phyloP scores from a whole-genome alignment of 2,888 invertebrate species.

The Cactoblastis cactorum region DNA sequence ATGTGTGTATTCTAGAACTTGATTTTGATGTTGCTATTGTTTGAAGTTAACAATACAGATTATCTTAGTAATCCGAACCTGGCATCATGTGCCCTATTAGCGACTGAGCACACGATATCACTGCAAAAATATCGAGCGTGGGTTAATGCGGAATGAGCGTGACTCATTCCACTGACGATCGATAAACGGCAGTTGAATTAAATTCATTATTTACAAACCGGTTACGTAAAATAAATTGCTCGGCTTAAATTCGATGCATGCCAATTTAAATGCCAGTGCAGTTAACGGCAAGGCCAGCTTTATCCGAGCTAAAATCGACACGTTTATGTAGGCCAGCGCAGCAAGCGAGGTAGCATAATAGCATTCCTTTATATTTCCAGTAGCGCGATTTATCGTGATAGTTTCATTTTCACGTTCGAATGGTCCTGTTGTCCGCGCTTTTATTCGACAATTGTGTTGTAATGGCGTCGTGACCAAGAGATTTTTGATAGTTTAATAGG shows the following conservation, averaged over 20 bases:
- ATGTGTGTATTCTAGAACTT: background rate
- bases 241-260: constrained; percentile 56
- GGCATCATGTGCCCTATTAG: background rate
- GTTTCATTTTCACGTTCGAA: constrained; percentile 71
- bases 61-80: background rate
- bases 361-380: constrained; percentile 61
- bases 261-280: constrained; percentile 64
- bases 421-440: constrained; percentile 53
- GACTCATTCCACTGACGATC: constrained; percentile 51
- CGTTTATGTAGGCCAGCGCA: constrained; percentile 65
- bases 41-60: background rate
- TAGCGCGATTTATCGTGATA: constrained; percentile 68
- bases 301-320: constrained; percentile 71
- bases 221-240: constrained; percentile 59
- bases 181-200: constrained; percentile 48
- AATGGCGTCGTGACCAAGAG: constrained; percentile 39
- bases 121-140: constrained; percentile 33
- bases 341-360: constrained; percentile 54
- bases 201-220: constrained; percentile 53
- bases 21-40: background rate
- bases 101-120: constrained; percentile 6
- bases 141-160: constrained; percentile 28
- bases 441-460: constrained; percentile 54
- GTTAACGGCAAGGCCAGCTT: constrained; percentile 65
- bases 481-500: constrained; percentile 48